Evolutionary conservation across 2,113 vertebrate species (phyloP).

Genomic region (Zapus hudsonius): DNA sequence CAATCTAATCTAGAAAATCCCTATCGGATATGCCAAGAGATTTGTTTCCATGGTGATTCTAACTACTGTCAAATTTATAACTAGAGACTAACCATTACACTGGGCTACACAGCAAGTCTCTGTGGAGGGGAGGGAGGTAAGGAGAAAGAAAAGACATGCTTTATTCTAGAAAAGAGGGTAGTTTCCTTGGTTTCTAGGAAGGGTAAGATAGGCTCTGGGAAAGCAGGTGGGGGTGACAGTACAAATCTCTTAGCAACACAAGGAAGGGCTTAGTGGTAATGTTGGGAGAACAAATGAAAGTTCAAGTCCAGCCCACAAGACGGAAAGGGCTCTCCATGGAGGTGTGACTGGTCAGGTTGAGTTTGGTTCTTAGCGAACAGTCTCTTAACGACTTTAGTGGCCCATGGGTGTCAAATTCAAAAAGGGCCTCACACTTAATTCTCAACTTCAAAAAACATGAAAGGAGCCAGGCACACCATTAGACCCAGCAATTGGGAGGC

Average conservation of each 20-base stretch:
- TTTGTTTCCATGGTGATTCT: too few species aligned
- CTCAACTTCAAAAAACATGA: too few species aligned
- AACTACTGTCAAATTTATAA: too few species aligned
- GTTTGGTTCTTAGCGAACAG: background rate
- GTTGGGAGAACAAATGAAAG: background rate
- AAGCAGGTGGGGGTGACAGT: background rate
- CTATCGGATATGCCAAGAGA: too few species aligned
- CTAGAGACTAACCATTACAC: too few species aligned
- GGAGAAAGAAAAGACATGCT: background rate
- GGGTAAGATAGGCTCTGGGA: background rate
- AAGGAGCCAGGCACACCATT: background rate
- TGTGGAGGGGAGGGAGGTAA: background rate
- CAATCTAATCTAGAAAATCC: too few species aligned
- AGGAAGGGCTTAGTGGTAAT: background rate
- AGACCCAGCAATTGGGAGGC: background rate
- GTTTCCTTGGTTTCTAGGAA: conserved; percentile 1
- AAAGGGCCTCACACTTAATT: background rate
- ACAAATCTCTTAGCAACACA: background rate
- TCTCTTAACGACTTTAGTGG: conserved; percentile 35
- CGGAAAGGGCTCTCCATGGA: background rate
- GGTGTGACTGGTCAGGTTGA: background rate
- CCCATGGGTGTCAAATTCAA: conserved; percentile 31
- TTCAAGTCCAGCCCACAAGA: background rate
- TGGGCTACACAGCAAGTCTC: background rate
- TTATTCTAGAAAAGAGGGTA: background rate